Conservation (phyloP, 2,888 invertebrate species). For the Graphium colonna region DNA sequence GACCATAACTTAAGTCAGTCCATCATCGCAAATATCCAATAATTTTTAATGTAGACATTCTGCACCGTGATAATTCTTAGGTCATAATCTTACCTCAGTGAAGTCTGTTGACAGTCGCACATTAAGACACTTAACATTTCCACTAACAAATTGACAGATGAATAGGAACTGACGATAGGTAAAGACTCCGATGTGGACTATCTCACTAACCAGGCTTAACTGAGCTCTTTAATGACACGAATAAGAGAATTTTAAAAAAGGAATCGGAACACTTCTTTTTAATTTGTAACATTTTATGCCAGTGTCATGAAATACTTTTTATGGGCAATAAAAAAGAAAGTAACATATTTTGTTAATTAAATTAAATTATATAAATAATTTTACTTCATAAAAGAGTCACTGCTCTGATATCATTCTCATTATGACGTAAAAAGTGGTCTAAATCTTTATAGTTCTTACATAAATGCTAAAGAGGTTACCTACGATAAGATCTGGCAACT, state of each 20-base stretch:
- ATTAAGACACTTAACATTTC: constrained; percentile 8
- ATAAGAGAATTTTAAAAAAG: neutral
- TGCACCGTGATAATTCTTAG: neutral
- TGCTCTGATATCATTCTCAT: constrained; percentile 6
- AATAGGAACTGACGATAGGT: constrained; percentile 20
- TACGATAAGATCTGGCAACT: constrained; percentile 9
- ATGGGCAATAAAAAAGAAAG: too few relatives aligned
- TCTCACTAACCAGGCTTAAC: constrained; percentile 16
- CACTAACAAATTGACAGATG: constrained; percentile 19
- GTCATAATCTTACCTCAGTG: neutral
- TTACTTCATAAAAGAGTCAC: neutral
- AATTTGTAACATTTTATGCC: neutral
- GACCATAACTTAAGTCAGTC: neutral
- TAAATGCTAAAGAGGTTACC: constrained; percentile 4
- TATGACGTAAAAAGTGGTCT: constrained; percentile 2
- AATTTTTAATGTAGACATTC: neutral
- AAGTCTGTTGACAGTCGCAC: neutral
- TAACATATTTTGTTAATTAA: too few relatives aligned
- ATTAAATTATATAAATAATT: neutral
- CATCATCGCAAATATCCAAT: neutral
- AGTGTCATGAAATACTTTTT: too few relatives aligned
- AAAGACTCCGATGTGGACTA: constrained; percentile 21
- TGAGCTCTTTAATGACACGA: constrained; percentile 13
- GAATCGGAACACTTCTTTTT: neutral
- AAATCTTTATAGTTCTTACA: neutral